Base-by-base conservation (phyloP, 2,113 vertebrate genomes). In the Esox niger region DNA sequence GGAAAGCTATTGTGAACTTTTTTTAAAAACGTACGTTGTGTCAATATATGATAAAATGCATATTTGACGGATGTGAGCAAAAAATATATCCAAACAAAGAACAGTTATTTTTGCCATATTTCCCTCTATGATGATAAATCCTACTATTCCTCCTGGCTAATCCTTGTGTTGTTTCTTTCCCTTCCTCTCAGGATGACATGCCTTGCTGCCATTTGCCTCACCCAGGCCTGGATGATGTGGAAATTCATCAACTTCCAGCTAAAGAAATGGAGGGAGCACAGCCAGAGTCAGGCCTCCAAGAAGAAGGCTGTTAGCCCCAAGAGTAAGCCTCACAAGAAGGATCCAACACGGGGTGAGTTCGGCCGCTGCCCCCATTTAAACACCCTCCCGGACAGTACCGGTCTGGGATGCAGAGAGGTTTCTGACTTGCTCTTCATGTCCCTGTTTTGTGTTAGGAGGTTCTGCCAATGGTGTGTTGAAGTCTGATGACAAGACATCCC, bases 161-260 rank as follows among this genome's bases (percentile, higher is more conserved):
- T 61, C 59, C 31, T 61, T 13, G 38, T 38, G 25, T 21, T 56
- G 55, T 30, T 6, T 64, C 20, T 62, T 20, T 54, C 21, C 21
- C 21, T 32, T 43, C 21, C 59, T 20, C 27, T 68, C 67, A 94
- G 94, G 87, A 91, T 94, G 88, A 91, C 90, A 31, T 95, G 93
- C 75, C 85, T 95, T 75, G 88, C 89, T 70, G 92, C 91, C 46
- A 88, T 94, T 75, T 94, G 93, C 79, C 86, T 94, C 78, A 94
- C 92, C 4, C 93, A 94, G 83, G 90, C 92, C 63, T 95, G 94
- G 94, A 94, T 95, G 93, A 94, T 94, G 93, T 93, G 93, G 93
- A 94, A 93, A 81, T 93, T 93, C 79, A 93, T 94, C 72, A 91
- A 92, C 86, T 95, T 93, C 78, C 93, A 95, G 71, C 81, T 94